Evolutionary conservation across 2,888 invertebrate genomes (phyloP).

Genomic region (Ypsolopha scabrella): DNA sequence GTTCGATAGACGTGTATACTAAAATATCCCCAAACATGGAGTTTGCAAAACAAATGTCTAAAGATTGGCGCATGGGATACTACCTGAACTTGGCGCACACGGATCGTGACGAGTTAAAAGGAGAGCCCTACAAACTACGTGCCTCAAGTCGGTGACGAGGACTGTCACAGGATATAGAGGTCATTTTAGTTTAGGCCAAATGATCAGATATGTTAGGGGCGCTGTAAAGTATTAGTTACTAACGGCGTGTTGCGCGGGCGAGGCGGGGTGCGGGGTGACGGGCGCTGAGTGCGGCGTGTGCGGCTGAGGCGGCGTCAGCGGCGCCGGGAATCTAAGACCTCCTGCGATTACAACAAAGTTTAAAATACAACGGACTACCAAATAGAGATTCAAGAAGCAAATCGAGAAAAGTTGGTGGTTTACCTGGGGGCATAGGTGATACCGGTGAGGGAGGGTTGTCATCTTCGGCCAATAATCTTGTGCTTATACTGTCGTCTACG

Average conservation of each 20-base stretch:
- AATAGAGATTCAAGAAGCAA: background rate
- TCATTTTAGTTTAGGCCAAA: too few species aligned
- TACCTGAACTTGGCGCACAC: too few species aligned
- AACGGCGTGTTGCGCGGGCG: conserved; percentile 72
- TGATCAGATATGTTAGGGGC: too few species aligned
- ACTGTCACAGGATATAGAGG: too few species aligned
- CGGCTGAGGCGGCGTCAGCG: conserved; percentile 79
- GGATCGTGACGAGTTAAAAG: too few species aligned
- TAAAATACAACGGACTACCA: background rate
- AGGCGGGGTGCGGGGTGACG: conserved; percentile 64
- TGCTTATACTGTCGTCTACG: conserved; percentile 90
- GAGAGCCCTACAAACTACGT: too few species aligned
- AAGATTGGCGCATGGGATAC: too few species aligned
- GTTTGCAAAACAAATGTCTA: too few species aligned
- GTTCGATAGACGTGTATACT: too few species aligned
- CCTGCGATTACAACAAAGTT: conserved; percentile 19
- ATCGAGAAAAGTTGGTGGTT: background rate
- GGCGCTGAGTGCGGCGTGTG: conserved; percentile 76
- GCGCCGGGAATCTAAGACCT: conserved; percentile 85
- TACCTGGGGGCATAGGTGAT: conserved; percentile 78
- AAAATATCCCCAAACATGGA: too few species aligned
- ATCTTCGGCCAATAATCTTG: conserved; percentile 87
- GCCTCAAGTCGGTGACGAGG: too few species aligned
- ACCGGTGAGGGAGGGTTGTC: conserved; percentile 97
- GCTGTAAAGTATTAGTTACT: conserved; percentile 16